phyloP scores from a whole-genome alignment of 2,888 invertebrate species.

The Oeneis ivallda region DNA sequence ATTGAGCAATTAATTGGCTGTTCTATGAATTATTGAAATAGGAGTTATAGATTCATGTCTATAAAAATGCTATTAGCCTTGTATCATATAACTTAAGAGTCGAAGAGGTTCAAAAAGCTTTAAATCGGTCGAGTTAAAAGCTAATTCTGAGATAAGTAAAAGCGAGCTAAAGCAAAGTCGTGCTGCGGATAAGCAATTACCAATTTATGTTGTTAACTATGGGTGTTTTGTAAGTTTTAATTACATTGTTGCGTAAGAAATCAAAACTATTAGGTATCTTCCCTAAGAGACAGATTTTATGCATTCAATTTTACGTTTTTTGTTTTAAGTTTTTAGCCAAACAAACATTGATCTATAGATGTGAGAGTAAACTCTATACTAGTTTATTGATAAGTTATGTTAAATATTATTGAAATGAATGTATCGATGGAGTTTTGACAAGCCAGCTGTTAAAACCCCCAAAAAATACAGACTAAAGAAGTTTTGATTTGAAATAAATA shows the following conservation, averaged over 20 bases:
- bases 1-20: background rate
- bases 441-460: no score
- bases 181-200: background rate
- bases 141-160: background rate
- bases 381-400: no score
- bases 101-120: no score
- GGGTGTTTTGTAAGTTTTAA: background rate
- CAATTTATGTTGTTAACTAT: background rate
- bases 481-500: no score
- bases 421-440: no score
- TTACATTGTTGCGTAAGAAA: background rate
- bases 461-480: no score
- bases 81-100: background rate
- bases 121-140: no score
- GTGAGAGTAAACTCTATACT: no score
- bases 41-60: background rate
- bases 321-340: no score
- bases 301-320: background rate
- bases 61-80: no score
- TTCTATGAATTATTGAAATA: background rate
- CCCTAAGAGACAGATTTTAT: background rate
- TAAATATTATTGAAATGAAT: no score
- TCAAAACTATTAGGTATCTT: background rate
- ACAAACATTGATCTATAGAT: no score
- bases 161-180: background rate